Conservation (phyloP, 2,113 vertebrate genomes). For the Hydrochoerus hydrochaeris region DNA sequence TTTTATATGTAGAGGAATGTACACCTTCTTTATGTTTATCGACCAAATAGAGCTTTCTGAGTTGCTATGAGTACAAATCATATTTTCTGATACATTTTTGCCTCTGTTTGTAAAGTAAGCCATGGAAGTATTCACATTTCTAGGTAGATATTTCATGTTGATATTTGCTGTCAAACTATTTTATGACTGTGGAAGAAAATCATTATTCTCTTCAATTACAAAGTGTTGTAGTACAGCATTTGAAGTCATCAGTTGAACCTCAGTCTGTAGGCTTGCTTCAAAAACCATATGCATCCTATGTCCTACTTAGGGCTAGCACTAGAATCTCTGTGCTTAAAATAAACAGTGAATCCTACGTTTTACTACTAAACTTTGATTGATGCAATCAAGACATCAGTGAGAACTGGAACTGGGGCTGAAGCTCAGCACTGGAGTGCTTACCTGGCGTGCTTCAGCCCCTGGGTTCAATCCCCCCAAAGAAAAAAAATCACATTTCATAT, state of each 20-base stretch:
- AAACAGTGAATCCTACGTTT: not conserved
- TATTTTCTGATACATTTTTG: not conserved
- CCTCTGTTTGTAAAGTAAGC: not conserved
- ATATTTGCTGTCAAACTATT: not conserved
- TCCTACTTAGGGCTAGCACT: not conserved
- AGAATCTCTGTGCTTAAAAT: not conserved
- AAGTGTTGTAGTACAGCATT: not conserved
- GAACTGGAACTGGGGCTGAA: not conserved
- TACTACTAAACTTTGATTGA: not conserved
- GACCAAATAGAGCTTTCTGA: not conserved
- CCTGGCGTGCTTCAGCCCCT: not conserved
- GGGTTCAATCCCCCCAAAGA: not conserved
- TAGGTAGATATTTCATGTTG: not conserved
- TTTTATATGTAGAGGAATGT: not conserved
- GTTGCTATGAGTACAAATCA: not conserved
- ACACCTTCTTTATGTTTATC: not conserved
- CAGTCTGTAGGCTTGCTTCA: not conserved
- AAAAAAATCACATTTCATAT: not conserved
- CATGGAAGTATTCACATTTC: not conserved
- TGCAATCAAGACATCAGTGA: not conserved
- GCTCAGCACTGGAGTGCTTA: not conserved
- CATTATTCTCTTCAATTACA: not conserved
- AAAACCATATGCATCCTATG: not conserved
- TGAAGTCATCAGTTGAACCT: not conserved
- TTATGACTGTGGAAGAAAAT: not conserved